phyloP scores from a whole-genome alignment of 2,797 vertebrate species.

The Leptoclinus maculatus region DNA sequence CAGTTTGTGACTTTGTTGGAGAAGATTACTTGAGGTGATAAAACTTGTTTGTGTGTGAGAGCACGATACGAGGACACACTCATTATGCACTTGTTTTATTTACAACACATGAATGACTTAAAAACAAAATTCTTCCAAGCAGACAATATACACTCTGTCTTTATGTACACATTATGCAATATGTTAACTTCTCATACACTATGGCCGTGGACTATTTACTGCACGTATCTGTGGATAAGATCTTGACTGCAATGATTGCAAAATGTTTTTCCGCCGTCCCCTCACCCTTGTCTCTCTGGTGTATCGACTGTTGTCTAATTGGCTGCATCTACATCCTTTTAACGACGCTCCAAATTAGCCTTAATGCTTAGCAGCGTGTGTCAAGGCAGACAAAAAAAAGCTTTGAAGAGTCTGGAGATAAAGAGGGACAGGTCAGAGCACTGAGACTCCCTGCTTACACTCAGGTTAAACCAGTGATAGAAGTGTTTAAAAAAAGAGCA shows the following conservation, averaged over 20 bases:
- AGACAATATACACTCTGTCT: constrained; percentile 62
- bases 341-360: constrained; percentile 69
- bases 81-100: constrained; percentile 74
- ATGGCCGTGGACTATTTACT: constrained; percentile 31
- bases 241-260: constrained; percentile 58
- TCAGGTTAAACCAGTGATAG: neutral
- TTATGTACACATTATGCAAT: constrained; percentile 63
- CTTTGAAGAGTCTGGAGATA: constrained; percentile 54
- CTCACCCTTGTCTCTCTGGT: constrained; percentile 43
- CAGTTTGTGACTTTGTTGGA: neutral
- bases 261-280: constrained; percentile 39
- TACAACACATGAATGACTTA: constrained; percentile 71
- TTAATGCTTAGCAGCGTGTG: constrained; percentile 74
- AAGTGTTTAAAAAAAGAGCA: neutral
- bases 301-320: constrained; percentile 62
- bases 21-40: neutral
- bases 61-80: constrained; percentile 51
- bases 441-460: constrained; percentile 29
- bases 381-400: constrained; percentile 55
- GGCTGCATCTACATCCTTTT: constrained; percentile 64
- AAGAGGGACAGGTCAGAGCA: constrained; percentile 41
- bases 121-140: constrained; percentile 59
- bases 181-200: constrained; percentile 46
- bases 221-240: constrained; percentile 41
- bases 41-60: constrained; percentile 22